Conservation (phyloP, 92 coral and sea anemone genomes). For the Epizoanthus ramosus region DNA sequence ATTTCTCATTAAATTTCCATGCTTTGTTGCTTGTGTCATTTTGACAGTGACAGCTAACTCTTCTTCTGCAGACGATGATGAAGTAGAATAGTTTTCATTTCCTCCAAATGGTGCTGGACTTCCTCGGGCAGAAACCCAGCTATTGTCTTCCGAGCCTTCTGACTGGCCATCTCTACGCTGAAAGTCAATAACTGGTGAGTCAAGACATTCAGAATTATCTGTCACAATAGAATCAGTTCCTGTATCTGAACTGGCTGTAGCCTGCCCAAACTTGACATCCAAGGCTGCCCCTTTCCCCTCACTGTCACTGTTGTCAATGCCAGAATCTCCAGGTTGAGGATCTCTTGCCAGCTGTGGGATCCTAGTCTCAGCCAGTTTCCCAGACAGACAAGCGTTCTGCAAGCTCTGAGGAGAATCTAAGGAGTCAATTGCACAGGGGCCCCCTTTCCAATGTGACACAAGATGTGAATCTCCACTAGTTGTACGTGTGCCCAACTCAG, state of each 20-base stretch:
- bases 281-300: not conserved
- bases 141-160: no score
- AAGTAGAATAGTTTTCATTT: not conserved
- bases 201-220: no score
- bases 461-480: no score
- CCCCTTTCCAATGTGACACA: no score
- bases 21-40: not conserved
- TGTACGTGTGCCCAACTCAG: not conserved
- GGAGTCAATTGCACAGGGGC: no score
- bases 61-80: not conserved
- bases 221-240: no score
- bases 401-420: not conserved
- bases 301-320: slow-evolving; percentile 21
- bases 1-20: not conserved
- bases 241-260: no score
- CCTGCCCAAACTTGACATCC: no score
- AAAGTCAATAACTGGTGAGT: no score
- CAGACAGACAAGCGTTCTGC: not conserved
- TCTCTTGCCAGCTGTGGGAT: not conserved
- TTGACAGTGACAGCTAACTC: not conserved
- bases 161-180: no score
- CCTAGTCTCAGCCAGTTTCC: no score
- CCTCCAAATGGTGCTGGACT: not conserved
- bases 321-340: not conserved
- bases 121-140: no score